phyloP scores from a whole-genome alignment of 2,797 vertebrate species.

The Poliocrania exsul region DNA sequence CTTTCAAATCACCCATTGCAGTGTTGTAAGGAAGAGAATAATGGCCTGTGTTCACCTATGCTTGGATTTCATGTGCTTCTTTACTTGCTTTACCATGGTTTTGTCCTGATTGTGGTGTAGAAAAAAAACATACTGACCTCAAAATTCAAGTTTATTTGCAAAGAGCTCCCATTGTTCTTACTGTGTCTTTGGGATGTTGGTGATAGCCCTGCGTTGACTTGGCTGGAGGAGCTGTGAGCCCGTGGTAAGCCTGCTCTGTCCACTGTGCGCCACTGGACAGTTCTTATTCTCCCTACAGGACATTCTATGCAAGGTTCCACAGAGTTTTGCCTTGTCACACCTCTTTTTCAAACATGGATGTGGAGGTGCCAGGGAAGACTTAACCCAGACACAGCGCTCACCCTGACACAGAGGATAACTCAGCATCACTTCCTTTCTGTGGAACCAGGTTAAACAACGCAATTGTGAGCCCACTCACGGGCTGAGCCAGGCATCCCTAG shows the following conservation, averaged over 20 bases:
- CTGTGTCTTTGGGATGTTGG: background rate
- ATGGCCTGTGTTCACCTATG: background rate
- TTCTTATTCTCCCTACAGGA: constrained; percentile 43
- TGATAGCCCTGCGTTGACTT: background rate
- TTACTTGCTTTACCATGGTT: background rate
- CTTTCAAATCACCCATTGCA: constrained; percentile 43
- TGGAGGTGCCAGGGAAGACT: background rate
- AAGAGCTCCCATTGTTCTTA: background rate
- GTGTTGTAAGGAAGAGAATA: constrained; percentile 25
- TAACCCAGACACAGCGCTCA: background rate
- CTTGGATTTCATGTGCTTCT: constrained; percentile 22
- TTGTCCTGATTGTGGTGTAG: background rate
- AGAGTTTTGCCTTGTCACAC: background rate
- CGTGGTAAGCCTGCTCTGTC: background rate
- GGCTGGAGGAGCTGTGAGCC: background rate
- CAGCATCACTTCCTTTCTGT: background rate
- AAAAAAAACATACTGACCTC: background rate
- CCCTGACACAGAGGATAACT: background rate
- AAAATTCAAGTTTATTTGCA: background rate
- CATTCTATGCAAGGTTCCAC: background rate
- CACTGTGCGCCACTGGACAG: background rate
- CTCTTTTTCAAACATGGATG: background rate
- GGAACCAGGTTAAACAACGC: constrained; percentile 27
- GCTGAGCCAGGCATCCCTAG: constrained; percentile 35
- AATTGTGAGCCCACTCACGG: background rate